These are phyloP conservation scores for Pyrgilauda ruficollis DNA, from an alignment of 2,113 vertebrate species.

Conservation along the genomic window DNA sequence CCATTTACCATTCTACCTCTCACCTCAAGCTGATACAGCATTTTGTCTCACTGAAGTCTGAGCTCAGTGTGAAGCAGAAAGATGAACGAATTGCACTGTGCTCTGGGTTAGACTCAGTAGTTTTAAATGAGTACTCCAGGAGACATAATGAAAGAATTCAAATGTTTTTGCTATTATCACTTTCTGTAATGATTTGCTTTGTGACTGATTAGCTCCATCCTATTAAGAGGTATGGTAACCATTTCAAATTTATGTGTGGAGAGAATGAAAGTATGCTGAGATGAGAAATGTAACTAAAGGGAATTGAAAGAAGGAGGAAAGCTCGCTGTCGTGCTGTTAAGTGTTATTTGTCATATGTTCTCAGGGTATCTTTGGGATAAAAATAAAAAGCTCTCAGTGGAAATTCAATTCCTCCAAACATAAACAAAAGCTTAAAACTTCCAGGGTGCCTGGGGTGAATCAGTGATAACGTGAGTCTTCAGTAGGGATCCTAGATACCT, in stretches of 20 bases:
- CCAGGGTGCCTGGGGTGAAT: not conserved
- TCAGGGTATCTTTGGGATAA: not conserved
- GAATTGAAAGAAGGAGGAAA: not conserved
- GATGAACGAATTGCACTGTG: not conserved
- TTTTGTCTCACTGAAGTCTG: not conserved
- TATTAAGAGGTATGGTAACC: not conserved
- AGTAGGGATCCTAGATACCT: not conserved
- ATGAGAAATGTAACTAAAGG: not conserved
- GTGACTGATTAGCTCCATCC: not conserved
- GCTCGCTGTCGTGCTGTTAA: not conserved
- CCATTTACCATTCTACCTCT: not conserved
- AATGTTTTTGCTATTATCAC: not conserved
- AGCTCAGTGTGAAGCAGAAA: not conserved
- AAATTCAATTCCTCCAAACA: not conserved
- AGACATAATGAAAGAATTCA: conserved; percentile 9
- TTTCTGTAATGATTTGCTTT: conserved; percentile 8
- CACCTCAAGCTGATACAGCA: not conserved
- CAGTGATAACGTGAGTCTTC: not conserved
- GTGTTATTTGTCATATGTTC: not conserved
- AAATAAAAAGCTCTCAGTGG: not conserved
- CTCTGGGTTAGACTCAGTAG: not conserved
- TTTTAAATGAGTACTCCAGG: conserved; percentile 25
- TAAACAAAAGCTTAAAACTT: not conserved
- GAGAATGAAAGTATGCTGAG: not conserved
- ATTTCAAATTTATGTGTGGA: not conserved